Evolutionary conservation across 1,140 invertebrate species (phyloP), one percentile per base, ranked within the genome.

Genomic region (Pseudomyrmex gracilis): DNA sequence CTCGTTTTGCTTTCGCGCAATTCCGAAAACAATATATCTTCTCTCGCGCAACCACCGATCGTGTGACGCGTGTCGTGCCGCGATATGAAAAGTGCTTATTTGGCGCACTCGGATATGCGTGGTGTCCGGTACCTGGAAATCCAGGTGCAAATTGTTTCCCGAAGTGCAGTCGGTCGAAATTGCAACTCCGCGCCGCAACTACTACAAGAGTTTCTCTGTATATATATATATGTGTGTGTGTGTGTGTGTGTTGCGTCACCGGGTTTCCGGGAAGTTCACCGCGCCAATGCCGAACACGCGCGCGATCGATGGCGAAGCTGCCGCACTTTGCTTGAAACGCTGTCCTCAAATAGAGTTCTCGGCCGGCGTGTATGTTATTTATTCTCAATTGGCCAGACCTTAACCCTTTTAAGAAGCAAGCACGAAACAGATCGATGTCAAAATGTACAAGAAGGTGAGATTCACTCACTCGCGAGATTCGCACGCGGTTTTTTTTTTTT

Each of bases 401-500:
- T 80, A 80, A 80, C 76, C 53, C 66, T 70, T 49, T 58, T 20
- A 43, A 73, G 43, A 61, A 74, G 24, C 58, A 34, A 61, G 5
- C 13, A 43, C 43, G 20, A 9, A 13, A n/a, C n/a, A 74, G 10
- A 34, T 49, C 15, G 13, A n/a, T 22, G 22, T 10, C 10, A 60
- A 15, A 63, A 4, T 13, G 12, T 4, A 34, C 1, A 4, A 24
- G 2, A n/a, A n/a, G 34, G 17, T 13, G 5, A 13, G 10, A 17
- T 34, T 34, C 24, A 34, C 4, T 34, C 34, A 5, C 34, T 34
- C 34, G 34, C 34, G 34, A 34, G 34, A 34, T 34, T 34, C 24
- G 34, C 34, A 34, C 34, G 34, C 7, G 34, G 34, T 24, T 24
- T n/a, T n/a, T n/a, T n/a, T n/a, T n/a, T n/a, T n/a, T n/a, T n/a